Evolutionary conservation across 2,888 invertebrate genomes (phyloP), one percentile per base, ranked within the genome.

Genomic region (Helleia helle): DNA sequence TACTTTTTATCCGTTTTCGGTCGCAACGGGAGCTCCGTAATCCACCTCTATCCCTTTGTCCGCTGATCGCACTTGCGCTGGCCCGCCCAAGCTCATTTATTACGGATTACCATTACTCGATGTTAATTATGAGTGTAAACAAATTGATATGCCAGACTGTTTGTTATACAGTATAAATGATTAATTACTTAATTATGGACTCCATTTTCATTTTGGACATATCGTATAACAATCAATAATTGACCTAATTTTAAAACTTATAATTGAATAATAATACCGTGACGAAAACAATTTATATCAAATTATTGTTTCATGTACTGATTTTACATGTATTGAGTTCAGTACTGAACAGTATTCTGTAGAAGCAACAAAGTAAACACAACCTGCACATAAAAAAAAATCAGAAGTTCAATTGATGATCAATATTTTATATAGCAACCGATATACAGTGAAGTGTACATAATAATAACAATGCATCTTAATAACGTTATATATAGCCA

Each of bases 111-210:
- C 26, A 26, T 26, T 26, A 22, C 34, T 6, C 8, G 6, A 6
- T 2, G 22, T 22, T 22, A 5, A 2, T 22, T 8, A 8, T 22
- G 22, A 22, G 8, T 12, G 6, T 28, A 2, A 27, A 27, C 28
- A 8, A 34, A 34, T 18, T 34, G 17, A 34, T 18, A 34, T 14
- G 34, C 11, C 22, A 11, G 34, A 18, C 34, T 17, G 34, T 18
- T 34, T 18, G 18, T 11, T 18, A 2, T 14, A 17, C 8, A 22
- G 34, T 34, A 7, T 22, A 4, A 34, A 34, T 34, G 34, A 34
- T 22, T 34, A 34, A 34, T 34, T 34, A 18, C 18, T 13, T 34
- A 30, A 30, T n/a, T n/a, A n/a, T n/a, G n/a, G 15, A 30, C 30
- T 30, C 30, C 30, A 30, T 30, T 30, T n/a, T n/a, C n/a, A 15